Evolutionary conservation across 1,140 invertebrate species (phyloP).

Genomic region (Rhopalosiphum padi): DNA sequence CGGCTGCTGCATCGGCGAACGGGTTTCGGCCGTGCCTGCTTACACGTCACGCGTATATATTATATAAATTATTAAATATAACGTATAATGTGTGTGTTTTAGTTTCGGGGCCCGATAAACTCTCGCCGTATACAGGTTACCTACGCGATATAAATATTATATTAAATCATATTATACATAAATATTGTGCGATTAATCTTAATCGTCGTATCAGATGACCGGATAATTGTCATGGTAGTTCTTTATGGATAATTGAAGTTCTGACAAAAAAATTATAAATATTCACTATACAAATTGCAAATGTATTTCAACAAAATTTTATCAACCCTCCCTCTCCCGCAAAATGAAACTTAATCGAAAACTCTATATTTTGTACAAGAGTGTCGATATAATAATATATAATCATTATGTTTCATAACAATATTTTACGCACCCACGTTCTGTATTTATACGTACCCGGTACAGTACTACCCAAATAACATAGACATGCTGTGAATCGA

Average conservation of each 20-base stretch:
- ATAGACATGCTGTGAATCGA: not conserved
- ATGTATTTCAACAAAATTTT: not conserved
- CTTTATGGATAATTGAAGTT: not conserved
- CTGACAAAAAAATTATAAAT: not conserved
- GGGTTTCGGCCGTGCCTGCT: not conserved
- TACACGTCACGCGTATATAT: not conserved
- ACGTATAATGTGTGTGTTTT: not conserved
- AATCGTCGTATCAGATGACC: too few relatives aligned
- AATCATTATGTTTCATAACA: not conserved
- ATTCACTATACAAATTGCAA: not conserved
- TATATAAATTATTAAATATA: constrained; percentile 21
- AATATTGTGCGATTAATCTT: not conserved
- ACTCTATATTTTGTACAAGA: not conserved
- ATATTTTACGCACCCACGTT: not conserved
- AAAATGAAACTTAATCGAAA: not conserved
- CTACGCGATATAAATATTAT: not conserved
- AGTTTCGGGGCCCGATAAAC: not conserved
- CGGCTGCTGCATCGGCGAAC: not conserved
- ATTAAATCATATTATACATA: not conserved
- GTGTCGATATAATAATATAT: not conserved
- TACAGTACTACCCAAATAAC: not conserved
- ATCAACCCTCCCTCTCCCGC: not conserved
- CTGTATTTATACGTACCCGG: not conserved
- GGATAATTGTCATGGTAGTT: not conserved
- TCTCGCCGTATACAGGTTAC: not conserved